Evolutionary conservation across 2,113 vertebrate genomes (phyloP).

Genomic region (Cinclus mexicanus): DNA sequence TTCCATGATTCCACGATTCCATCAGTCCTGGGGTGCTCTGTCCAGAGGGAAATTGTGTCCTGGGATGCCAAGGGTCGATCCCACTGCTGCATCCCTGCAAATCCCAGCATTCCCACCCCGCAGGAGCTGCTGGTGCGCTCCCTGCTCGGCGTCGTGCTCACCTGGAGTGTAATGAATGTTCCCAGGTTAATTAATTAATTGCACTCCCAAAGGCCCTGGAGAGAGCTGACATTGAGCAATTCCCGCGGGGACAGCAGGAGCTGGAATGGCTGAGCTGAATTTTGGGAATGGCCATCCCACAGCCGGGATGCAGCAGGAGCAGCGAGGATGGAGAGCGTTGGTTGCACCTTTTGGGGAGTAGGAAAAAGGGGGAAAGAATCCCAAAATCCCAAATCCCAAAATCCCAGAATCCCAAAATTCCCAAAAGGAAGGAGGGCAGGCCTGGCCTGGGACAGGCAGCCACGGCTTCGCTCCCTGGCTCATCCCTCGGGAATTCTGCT

Average conservation of each 20-base stretch:
- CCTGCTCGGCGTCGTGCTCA: neutral
- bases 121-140: neutral
- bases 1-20: neutral
- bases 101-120: fast-evolving
- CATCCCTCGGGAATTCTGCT: neutral
- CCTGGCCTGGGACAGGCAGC: neutral
- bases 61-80: neutral
- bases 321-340: fast-evolving
- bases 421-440: no score
- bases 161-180: neutral
- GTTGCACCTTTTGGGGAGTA: fast-evolving
- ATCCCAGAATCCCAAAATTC: neutral
- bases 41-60: fast-evolving
- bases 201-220: neutral
- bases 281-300: neutral
- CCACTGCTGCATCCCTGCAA: neutral
- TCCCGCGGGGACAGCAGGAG: neutral
- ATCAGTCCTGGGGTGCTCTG: fast-evolving
- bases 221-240: neutral
- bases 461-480: fast-evolving
- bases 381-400: neutral
- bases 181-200: neutral
- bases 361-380: neutral
- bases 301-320: fast-evolving
- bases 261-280: fast-evolving